Conservation (phyloP, 2,113 vertebrate species). For the Hippocampus abdominalis region DNA sequence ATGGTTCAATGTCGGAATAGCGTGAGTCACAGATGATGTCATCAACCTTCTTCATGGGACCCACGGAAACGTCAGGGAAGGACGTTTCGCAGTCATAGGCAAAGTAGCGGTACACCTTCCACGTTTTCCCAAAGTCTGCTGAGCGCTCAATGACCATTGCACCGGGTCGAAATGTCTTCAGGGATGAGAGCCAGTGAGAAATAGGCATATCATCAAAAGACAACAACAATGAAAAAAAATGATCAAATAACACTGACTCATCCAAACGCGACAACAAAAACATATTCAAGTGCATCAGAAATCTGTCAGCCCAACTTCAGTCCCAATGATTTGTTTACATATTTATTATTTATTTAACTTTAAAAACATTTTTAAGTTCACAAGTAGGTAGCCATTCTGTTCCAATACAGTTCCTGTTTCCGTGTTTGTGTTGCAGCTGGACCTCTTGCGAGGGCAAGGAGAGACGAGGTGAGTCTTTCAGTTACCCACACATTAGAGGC, state of each 20-base stretch:
- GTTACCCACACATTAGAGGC: too few species aligned
- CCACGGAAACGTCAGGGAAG: constrained; percentile 79
- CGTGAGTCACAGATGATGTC: constrained; percentile 94
- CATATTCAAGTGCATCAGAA: background rate
- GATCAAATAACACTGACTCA: background rate
- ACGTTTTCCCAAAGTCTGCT: constrained; percentile 86
- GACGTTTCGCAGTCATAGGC: constrained; percentile 93
- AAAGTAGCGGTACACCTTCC: constrained; percentile 94
- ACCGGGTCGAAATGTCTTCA: constrained; percentile 90
- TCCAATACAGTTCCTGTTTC: too few species aligned
- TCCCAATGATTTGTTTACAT: too few species aligned
- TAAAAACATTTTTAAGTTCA: too few species aligned
- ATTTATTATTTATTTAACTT: too few species aligned
- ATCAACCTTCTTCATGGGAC: constrained; percentile 93
- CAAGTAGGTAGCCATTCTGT: too few species aligned
- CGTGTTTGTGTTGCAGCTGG: too few species aligned
- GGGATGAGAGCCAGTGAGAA: background rate
- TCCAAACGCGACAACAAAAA: background rate
- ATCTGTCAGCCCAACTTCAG: too few species aligned
- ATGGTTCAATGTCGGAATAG: constrained; percentile 97
- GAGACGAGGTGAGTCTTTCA: too few species aligned
- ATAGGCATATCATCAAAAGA: background rate
- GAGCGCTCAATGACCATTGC: constrained; percentile 97
- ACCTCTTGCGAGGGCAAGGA: too few species aligned
- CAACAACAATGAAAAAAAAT: background rate